Evolutionary conservation across 2,888 invertebrate genomes (phyloP).

Genomic region (Eulithis prunata): DNA sequence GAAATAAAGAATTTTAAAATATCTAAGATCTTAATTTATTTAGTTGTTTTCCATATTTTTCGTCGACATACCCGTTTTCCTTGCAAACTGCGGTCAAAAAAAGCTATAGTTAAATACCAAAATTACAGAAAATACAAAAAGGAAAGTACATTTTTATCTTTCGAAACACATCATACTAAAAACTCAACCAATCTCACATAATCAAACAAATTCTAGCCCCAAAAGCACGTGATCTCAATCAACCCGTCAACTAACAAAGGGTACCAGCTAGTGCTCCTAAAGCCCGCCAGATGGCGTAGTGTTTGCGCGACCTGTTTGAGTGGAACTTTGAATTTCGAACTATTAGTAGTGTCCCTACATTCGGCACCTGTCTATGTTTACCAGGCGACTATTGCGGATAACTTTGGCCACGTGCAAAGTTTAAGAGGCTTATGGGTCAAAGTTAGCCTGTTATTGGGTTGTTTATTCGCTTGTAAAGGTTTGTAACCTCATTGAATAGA

Average conservation of each 20-base stretch:
- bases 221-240: slow-evolving; percentile 39
- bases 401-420: slow-evolving; percentile 35
- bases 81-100: too few species aligned
- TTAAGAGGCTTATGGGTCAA: slow-evolving; percentile 24
- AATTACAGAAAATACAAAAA: too few species aligned
- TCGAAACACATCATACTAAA: not conserved
- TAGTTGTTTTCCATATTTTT: too few species aligned
- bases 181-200: slow-evolving; percentile 1
- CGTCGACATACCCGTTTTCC: too few species aligned
- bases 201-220: slow-evolving; percentile 8
- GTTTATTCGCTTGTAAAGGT: slow-evolving; percentile 28
- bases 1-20: too few species aligned
- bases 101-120: too few species aligned
- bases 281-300: slow-evolving; percentile 81
- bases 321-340: slow-evolving; percentile 81
- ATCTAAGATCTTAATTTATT: too few species aligned
- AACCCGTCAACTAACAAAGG: slow-evolving; percentile 49
- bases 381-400: slow-evolving; percentile 44
- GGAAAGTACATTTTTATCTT: not conserved
- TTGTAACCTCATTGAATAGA: slow-evolving; percentile 14
- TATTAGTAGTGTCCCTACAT: slow-evolving; percentile 65
- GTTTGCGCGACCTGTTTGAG: slow-evolving; percentile 76
- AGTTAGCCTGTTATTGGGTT: slow-evolving; percentile 27
- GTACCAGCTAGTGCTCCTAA: slow-evolving; percentile 59
- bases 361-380: slow-evolving; percentile 76